Evolutionary conservation across 2,113 vertebrate genomes (phyloP).

Genomic region (Pterocles orientalis): DNA sequence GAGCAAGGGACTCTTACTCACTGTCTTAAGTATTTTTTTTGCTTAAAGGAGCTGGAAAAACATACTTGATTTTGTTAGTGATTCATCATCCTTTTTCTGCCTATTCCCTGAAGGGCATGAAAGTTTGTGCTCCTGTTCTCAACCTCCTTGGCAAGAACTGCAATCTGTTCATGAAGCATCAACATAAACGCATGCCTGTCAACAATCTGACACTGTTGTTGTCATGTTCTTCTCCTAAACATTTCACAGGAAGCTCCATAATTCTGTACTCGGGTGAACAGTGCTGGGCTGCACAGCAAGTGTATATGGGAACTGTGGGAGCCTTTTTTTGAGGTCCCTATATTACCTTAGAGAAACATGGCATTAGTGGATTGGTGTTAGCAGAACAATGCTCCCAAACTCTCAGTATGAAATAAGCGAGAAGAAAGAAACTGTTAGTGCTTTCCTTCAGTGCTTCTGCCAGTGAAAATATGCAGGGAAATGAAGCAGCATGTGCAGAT

Average conservation of each 20-base stretch:
- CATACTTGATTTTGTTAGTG: background rate
- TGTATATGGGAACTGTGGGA: background rate
- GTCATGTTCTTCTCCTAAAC: background rate
- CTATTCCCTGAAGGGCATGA: background rate
- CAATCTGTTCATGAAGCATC: background rate
- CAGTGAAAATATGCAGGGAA: background rate
- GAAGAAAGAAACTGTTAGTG: background rate
- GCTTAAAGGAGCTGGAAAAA: background rate
- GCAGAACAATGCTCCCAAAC: background rate
- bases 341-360: background rate
- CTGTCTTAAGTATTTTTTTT: background rate
- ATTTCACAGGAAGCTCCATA: background rate
- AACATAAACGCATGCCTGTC: slow-evolving; percentile 15
- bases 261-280: background rate
- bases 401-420: background rate
- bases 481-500: background rate
- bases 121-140: slow-evolving; percentile 23
- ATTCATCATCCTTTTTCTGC: background rate
- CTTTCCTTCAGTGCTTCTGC: background rate
- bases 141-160: slow-evolving; percentile 9
- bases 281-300: background rate
- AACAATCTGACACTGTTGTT: background rate
- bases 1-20: background rate
- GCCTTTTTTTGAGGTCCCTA: background rate
- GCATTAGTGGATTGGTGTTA: background rate